Evolutionary conservation across 2,797 vertebrate genomes (phyloP).

Genomic region (Hirundo rustica): DNA sequence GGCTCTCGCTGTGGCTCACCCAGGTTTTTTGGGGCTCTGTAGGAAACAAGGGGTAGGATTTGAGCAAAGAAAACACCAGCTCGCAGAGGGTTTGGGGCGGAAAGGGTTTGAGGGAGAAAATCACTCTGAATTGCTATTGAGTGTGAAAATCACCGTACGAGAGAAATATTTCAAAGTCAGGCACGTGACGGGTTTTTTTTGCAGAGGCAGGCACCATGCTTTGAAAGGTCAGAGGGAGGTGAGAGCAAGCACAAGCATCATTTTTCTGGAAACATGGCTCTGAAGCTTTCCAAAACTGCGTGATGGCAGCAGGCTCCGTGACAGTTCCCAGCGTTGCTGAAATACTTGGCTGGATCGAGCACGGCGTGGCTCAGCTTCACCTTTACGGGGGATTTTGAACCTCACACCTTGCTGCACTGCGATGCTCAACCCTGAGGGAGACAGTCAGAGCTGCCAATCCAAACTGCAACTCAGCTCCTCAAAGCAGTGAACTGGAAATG

Average conservation of each 20-base stretch:
- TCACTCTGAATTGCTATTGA: not conserved
- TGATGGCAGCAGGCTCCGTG: fast-evolving
- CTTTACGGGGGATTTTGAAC: not conserved
- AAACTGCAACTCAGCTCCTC: not conserved
- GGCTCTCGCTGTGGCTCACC: not conserved
- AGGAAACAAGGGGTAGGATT: not conserved
- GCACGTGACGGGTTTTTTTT: not conserved
- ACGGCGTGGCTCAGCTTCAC: not conserved
- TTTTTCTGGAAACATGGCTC: not conserved
- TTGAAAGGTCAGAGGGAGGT: slow-evolving; percentile 13
- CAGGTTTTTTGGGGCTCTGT: not conserved
- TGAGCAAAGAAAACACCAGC: not conserved
- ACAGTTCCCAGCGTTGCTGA: not conserved
- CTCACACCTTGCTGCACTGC: not conserved
- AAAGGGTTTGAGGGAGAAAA: not conserved
- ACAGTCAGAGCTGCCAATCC: not conserved
- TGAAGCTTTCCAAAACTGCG: not conserved
- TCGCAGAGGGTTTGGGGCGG: fast-evolving
- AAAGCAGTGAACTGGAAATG: not conserved
- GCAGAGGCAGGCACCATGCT: not conserved
- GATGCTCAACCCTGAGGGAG: not conserved
- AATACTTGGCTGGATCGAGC: not conserved
- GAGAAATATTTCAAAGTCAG: not conserved
- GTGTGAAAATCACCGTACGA: not conserved
- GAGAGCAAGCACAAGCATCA: not conserved